Base-by-base conservation (phyloP, 2,113 vertebrate genomes). In the Ondatra zibethicus region DNA sequence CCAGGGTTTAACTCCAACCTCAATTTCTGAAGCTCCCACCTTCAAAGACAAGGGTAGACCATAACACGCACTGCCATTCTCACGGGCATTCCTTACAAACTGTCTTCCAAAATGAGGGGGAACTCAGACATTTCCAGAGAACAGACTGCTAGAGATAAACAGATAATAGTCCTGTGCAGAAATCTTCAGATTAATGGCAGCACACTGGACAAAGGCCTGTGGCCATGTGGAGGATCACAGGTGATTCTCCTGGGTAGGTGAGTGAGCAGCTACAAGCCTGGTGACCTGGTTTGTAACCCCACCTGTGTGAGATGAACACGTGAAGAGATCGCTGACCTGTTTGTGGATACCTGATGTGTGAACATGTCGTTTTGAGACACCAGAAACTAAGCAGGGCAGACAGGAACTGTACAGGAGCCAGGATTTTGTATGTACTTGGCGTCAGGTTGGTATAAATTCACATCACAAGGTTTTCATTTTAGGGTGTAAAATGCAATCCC, bases 401-500 rank as follows among this genome's bases (percentile, higher is more conserved):
- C 21, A 61, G 75, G 39, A 87, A 65, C 3, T 58, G 42, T 25
- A 45, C 10, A 19, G 65, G 3, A 92, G 58, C 47, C 13, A 7
- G 78, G 36, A 23, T 82, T 81, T 73, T 36, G 17, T 81, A 13
- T 88, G 50, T 75, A 76, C 14, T 87, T 92, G 80, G 88, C 61
- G 13, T 88, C 47, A 68, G 91, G 36, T 52, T 76, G 47, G 29
- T 52, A 63, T 96, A 95, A 93, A 95, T 95, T 88, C 68, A 91
- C 76, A 84, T n/a, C n/a, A 27, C 4, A 76, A 45, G 81, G 68
- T 65, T 89, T 94, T 50, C 91, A 89, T 65, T 89, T 89, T 65
- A 92, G 77, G 68, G 65, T 73, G 70, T 85, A 92, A 95, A 95
- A 91, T 91, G 77, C 61, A 93, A 91, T 95, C 65, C 25, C 82